Evolutionary conservation across 1,140 invertebrate genomes (phyloP).

Genomic region (Zaprionus ornatus): DNA sequence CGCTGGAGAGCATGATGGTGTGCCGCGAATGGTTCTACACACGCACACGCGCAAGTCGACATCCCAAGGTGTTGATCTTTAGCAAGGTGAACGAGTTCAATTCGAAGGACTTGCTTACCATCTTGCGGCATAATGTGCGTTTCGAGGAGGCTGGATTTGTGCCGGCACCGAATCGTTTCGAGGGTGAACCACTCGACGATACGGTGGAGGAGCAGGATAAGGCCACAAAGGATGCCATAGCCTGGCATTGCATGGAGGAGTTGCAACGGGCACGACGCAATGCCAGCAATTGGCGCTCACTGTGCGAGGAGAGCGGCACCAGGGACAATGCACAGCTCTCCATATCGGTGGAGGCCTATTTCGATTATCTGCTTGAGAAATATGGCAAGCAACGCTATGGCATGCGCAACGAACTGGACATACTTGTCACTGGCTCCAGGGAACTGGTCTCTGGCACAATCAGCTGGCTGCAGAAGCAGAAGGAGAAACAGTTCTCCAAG

Average conservation of each 20-base stretch:
- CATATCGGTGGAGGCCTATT: slow-evolving; percentile 55
- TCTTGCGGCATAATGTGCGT: slow-evolving; percentile 85
- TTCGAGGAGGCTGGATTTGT: slow-evolving; percentile 91
- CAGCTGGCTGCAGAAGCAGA: slow-evolving; percentile 34
- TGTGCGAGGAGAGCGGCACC: slow-evolving; percentile 64
- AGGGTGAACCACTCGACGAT: slow-evolving; percentile 49
- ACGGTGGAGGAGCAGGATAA: slow-evolving; percentile 19
- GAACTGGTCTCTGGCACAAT: slow-evolving; percentile 94
- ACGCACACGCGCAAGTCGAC: slow-evolving; percentile 74
- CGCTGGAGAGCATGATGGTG: slow-evolving; percentile 92
- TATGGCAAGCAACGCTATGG: slow-evolving; percentile 66
- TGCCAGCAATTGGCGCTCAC: slow-evolving; percentile 86
- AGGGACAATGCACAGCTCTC: slow-evolving; percentile 57
- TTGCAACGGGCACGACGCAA: slow-evolving; percentile 86
- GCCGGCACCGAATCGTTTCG: slow-evolving; percentile 86
- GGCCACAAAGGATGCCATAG: slow-evolving; percentile 19
- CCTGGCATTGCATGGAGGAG: slow-evolving; percentile 84
- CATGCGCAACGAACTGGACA: slow-evolving; percentile 84
- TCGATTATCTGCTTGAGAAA: slow-evolving; percentile 67
- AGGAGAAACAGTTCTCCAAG: slow-evolving; percentile 16
- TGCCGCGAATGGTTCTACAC: slow-evolving; percentile 93
- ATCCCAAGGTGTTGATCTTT: slow-evolving; percentile 90
- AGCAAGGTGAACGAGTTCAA: slow-evolving; percentile 93
- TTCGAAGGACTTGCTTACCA: slow-evolving; percentile 86
- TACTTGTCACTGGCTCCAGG: slow-evolving; percentile 95